A percentile compares a stretch with the other conserved stretches of the same genome.
Conservation (phyloP, 2,113 vertebrate genomes). For the Odocoileus virginianus region DNA sequence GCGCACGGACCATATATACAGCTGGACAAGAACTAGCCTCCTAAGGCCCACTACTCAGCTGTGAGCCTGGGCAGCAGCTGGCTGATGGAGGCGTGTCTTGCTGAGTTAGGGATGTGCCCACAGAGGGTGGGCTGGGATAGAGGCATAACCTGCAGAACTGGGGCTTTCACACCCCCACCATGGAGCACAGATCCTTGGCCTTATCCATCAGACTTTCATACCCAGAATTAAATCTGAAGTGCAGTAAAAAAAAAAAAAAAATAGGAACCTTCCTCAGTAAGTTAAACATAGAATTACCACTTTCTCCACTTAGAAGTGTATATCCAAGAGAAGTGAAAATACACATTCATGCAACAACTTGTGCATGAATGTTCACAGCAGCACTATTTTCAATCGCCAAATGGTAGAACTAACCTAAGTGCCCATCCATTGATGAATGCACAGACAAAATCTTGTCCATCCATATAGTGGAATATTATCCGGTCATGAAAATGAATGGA, state of each 20-base stretch:
- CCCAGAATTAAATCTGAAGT: background rate
- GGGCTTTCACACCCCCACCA: fast-evolving
- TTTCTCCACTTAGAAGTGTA: background rate
- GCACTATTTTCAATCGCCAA: fast-evolving
- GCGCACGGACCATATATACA: fast-evolving
- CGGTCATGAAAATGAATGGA: fast-evolving
- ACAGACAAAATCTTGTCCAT: background rate
- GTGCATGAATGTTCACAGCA: fast-evolving
- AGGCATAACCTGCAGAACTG: background rate
- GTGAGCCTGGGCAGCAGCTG: fast-evolving
- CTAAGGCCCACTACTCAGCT: background rate
- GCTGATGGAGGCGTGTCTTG: fast-evolving
- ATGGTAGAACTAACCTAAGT: background rate
- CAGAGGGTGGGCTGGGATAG: fast-evolving
- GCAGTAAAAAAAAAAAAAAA: background rate
- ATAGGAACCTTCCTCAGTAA: background rate
- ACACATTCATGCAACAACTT: background rate
- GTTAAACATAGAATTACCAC: background rate
- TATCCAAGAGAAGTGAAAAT: background rate
- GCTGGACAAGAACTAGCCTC: no score
- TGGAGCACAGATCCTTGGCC: background rate
- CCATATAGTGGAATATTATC: background rate
- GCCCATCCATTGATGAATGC: fast-evolving
- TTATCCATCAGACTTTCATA: background rate
- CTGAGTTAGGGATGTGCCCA: background rate